A percentile compares a stretch with the other conserved stretches of the same genome.
phyloP scores from a whole-genome alignment of 2,113 vertebrate genomes.

The Cromileptes altivelis region DNA sequence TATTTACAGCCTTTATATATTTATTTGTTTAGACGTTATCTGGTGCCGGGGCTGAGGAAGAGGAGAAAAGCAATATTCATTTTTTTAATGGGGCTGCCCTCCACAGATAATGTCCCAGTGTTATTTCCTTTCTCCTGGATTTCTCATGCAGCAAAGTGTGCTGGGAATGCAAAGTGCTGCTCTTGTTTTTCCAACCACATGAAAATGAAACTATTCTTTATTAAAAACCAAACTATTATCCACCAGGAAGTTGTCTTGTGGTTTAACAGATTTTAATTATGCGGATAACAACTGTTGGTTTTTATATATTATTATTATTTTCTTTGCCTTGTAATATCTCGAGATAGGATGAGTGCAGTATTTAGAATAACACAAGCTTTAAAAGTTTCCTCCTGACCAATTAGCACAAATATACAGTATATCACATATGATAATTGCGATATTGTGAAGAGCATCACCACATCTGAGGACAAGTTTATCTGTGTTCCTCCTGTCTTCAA shows the following conservation, averaged over 20 bases:
- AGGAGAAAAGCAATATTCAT: constrained; percentile 74
- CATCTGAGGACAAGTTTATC: not conserved
- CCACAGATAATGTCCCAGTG: constrained; percentile 61
- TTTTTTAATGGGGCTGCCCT: constrained; percentile 71
- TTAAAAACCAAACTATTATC: not conserved
- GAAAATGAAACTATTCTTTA: constrained; percentile 15
- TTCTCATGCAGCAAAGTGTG: constrained; percentile 42
- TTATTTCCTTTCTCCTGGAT: constrained; percentile 57
- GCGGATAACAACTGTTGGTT: not conserved
- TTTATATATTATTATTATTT: not conserved
- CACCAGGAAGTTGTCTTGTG: not conserved
- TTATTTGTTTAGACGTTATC: constrained; percentile 78
- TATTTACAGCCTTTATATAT: constrained; percentile 78
- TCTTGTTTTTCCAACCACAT: constrained; percentile 22
- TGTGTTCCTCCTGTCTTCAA: not conserved
- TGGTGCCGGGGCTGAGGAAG: constrained; percentile 31
- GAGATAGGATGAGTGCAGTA: not conserved
- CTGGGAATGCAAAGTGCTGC: constrained; percentile 36
- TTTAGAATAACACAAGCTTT: not conserved
- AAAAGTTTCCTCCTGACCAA: not conserved
- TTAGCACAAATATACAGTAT: not conserved
- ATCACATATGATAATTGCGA: not conserved
- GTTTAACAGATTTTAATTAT: constrained; percentile 12
- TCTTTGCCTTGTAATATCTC: not conserved
- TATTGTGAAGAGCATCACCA: constrained; percentile 2